Evolutionary conservation across 2,113 vertebrate genomes (phyloP).

Genomic region (Laticauda laticaudata): DNA sequence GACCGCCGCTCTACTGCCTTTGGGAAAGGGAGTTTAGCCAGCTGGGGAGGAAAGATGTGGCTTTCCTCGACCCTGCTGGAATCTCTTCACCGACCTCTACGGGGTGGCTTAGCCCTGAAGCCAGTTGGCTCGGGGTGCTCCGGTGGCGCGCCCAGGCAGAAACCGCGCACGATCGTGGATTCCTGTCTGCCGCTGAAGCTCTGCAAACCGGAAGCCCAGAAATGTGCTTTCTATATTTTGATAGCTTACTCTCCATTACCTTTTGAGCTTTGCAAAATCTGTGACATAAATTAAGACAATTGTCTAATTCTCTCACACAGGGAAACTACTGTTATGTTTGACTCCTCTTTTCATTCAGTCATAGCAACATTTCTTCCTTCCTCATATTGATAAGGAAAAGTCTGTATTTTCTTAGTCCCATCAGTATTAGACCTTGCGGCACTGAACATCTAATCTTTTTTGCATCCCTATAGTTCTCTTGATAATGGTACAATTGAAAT

Average conservation of each 20-base stretch:
- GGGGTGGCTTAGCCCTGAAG: too few species aligned
- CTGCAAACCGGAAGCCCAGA: too few species aligned
- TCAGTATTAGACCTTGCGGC: neutral
- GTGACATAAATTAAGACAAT: neutral
- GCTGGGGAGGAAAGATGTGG: too few species aligned
- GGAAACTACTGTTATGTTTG: neutral
- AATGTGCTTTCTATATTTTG: neutral
- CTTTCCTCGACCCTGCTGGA: too few species aligned
- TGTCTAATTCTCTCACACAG: neutral
- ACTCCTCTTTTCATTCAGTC: neutral
- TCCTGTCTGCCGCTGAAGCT: too few species aligned
- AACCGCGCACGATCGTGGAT: too few species aligned
- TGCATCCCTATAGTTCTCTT: neutral
- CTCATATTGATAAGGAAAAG: neutral
- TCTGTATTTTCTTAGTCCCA: neutral
- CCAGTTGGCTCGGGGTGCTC: too few species aligned
- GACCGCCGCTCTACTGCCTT: too few species aligned
- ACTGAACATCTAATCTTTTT: neutral
- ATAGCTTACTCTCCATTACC: neutral
- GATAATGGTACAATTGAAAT: neutral
- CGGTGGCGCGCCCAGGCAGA: too few species aligned
- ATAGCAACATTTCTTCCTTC: neutral
- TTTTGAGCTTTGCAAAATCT: neutral
- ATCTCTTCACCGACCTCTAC: too few species aligned
- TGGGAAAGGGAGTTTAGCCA: too few species aligned